Percentiles rank a stretch among this genome's conserved stretches.
Evolutionary conservation across 2,888 invertebrate species (phyloP).

Genomic region (Neria commutata): DNA sequence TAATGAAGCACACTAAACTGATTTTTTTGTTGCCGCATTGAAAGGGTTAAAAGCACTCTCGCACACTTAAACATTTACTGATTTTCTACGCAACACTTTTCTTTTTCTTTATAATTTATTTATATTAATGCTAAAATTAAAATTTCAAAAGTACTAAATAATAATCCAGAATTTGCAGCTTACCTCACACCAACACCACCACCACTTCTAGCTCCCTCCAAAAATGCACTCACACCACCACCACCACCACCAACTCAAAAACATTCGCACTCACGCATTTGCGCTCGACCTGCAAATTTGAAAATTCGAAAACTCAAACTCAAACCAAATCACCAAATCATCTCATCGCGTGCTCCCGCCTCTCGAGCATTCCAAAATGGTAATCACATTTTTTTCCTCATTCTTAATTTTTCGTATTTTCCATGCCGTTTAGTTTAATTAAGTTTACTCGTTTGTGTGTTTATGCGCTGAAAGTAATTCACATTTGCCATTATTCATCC

Average conservation of each 20-base stretch:
- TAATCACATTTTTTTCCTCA: conserved; percentile 13
- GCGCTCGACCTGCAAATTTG: conserved; percentile 15
- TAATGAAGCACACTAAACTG: too few relatives aligned
- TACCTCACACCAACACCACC: conserved; percentile 32
- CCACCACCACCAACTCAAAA: conserved; percentile 26
- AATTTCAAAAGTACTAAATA: conserved; percentile 1
- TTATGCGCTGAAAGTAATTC: neutral
- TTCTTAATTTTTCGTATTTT: conserved; percentile 2
- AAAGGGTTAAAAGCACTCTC: conserved; percentile 22
- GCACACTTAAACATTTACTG: conserved; percentile 19
- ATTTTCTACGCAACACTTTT: conserved; percentile 35
- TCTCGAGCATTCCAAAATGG: conserved; percentile 30
- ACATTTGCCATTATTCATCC: too few relatives aligned
- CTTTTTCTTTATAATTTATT: conserved; percentile 34
- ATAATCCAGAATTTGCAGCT: conserved; percentile 34
- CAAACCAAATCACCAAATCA: conserved; percentile 14
- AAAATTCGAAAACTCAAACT: conserved; percentile 19
- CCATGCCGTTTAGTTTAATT: conserved; percentile 23
- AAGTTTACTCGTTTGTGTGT: conserved; percentile 24
- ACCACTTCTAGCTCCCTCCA: too few relatives aligned
- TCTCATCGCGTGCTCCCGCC: conserved; percentile 4
- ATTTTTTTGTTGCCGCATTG: conserved; percentile 20
- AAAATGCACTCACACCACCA: conserved; percentile 11
- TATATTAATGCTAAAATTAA: neutral
- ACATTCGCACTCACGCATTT: conserved; percentile 17